Evolutionary conservation across 2,888 invertebrate species (phyloP), one percentile per base, ranked within the genome.

Genomic region (Sinelater perroti): DNA sequence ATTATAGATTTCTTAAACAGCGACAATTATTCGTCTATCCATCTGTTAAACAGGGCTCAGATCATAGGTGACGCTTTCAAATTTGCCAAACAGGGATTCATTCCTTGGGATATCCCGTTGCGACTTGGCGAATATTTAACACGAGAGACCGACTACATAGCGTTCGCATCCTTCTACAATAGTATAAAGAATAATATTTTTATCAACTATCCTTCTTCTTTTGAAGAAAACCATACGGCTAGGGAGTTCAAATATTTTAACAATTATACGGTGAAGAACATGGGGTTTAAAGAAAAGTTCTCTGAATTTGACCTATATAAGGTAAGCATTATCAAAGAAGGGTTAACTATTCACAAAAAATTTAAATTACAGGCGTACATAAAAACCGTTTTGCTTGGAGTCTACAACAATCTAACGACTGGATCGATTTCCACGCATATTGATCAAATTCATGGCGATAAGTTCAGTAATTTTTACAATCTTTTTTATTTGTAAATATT

Each of bases 21-120:
- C 0, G 74, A 82, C 1, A 76, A 81, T 51, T 79, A 80, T 42
- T 17, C 38, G 0, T 69, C 66, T 0, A 87, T 91, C 47, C 82
- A 85, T 56, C 72, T 82, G 0, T 69, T 87, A 5, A 92, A 90
- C 75, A 82, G 93, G 30, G 92, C 90, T 0, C 89, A 92, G 55
- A 69, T 88, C 3, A 76, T 94, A 0, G 89, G 91, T 66, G 95
- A 95, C 73, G 79, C 87, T 1, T 83, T 87, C 60, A 84, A 84
- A 62, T 75, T 88, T 46, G 88, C 87, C 2, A 78, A 83, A 49
- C 82, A 85, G 49, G 85, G 84, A 21, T 75, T 83, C 24, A 73
- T 87, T 51, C 80, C 77, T 4, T 85, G 85, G 68, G 67, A 71
- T 1, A 65, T 78, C 11, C 81, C 86, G 0, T 77, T 89, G 44